Evolutionary conservation across 2,797 vertebrate genomes (phyloP).

Genomic region (Phylloscopus collybita): DNA sequence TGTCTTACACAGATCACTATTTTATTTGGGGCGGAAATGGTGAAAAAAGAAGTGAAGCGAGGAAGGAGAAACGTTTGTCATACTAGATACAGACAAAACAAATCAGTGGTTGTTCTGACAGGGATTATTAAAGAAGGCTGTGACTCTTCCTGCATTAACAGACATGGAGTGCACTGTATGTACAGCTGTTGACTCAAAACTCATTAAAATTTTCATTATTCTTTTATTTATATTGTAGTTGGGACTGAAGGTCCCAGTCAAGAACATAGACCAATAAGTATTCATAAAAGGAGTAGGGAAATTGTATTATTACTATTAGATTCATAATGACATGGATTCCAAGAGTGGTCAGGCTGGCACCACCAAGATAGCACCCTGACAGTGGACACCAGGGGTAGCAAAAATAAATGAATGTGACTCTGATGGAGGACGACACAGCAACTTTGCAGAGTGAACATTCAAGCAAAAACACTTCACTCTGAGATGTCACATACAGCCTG

Average conservation of each 20-base stretch:
- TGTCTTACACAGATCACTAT: not conserved
- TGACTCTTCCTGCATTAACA: not conserved
- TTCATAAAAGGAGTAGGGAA: not conserved
- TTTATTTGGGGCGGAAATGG: not conserved
- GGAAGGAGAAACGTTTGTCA: not conserved
- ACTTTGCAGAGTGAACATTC: not conserved
- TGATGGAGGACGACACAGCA: not conserved
- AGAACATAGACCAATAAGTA: not conserved
- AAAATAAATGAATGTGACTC: not conserved
- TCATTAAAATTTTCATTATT: conserved; percentile 25
- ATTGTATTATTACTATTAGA: conserved; percentile 22
- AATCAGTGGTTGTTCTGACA: not conserved
- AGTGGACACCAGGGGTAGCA: not conserved
- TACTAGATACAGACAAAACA: not conserved
- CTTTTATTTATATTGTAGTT: not conserved
- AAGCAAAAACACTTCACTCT: not conserved
- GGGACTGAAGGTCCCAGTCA: not conserved
- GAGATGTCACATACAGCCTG: not conserved
- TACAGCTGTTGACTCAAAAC: not conserved
- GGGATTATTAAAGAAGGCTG: not conserved
- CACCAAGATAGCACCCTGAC: not conserved
- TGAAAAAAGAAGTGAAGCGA: not conserved
- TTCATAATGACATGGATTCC: not conserved
- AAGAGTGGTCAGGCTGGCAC: conserved; percentile 14
- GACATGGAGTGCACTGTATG: not conserved